Base-by-base conservation (phyloP, 2,113 vertebrate species). In the Charadrius vociferus region DNA sequence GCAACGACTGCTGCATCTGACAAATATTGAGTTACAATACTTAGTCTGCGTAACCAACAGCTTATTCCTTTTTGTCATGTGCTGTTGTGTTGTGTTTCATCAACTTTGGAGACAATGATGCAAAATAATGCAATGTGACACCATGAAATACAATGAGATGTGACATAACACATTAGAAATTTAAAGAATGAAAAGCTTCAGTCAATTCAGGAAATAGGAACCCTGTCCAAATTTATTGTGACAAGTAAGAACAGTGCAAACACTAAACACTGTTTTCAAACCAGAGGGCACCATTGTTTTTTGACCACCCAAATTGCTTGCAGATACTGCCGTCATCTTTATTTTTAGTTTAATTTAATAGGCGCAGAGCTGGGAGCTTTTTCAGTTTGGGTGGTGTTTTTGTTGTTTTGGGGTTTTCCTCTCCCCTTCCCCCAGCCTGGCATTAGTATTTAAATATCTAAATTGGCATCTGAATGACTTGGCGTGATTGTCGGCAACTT, bases 161-260 rank as follows among this genome's bases (percentile, higher is more conserved):
- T 97, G 96, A 96, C 96, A 96, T 90, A 96, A 73, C 86, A 93
- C 91, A 95, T 94, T 96, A 96, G 95, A 97, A 92, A 97, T 89
- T 95, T 95, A 90, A 70, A 81, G 86, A 93, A 96, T 81, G 95
- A 98, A 97, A 93, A 79, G 87, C 89, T 97, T 94, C 68, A 88
- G 89, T 94, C 91, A 95, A 22, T 92, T 96, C 87, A 95, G 56
- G 67, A 96, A 97, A 74, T 34, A 37, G 32, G 81, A 92, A 87
- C 74, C 78, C 45, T 70, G 23, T 65, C 75, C 91, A 91, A 97
- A 98, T 97, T 93, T 95, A 95, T 81, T 94, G 61, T 95, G 85
- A 96, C 80, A 95, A 98, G 94, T 71, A 75, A 72, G 81, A 90
- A 41, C 84, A 90, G 63, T 91, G 50, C 61, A 90, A 95, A 97